Evolutionary conservation across 2,888 invertebrate species (phyloP), one percentile per base, ranked within the genome.

Genomic region (Tribolium freemani): DNA sequence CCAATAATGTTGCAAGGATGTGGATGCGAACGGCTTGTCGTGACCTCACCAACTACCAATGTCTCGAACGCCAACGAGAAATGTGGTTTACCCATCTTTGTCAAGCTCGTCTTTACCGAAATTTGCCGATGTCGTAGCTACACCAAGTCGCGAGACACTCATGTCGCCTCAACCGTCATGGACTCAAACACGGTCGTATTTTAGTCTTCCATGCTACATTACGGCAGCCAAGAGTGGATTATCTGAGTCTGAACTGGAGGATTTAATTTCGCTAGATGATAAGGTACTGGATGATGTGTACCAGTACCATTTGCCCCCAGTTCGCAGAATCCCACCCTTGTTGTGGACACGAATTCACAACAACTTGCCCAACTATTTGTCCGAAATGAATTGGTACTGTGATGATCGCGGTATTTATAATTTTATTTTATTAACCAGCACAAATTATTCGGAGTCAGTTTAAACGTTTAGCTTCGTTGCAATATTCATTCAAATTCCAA

Each of bases 281-380:
- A 96, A 95, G 84, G 98, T 96, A 10, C 87, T 99, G 72, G 98
- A 99, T 83, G 99, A 99, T 83, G 98, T 99, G 0, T 99, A 98
- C 84, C 99, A 99, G 85, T 99, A 99, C 87, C 99, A 99, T 89
- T 89, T 99, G 82, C 99, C 99, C 0, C 99, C 99, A 0, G 97
- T 97, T 0, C 88, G 99, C 72, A 90, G 98, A 74, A 99, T 99
- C 75, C 98, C 98, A 0, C 98, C 98, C 0, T 86, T 99, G 13
- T 87, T 99, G 26, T 99, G 99, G 99, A 98, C 98, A 0, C 90
- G 99, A 81, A 98, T 99, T 73, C 90, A 98, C 46, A 98, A 97
- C 84, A 98, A 99, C 88, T 88, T 99, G 26, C 98, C 98, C 0
- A 97, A 97, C 86, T 99, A 99, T 84, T 87, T 99, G 60, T 96